Evolutionary conservation across 2,888 invertebrate species (phyloP).

Genomic region (Dryococelus australis): DNA sequence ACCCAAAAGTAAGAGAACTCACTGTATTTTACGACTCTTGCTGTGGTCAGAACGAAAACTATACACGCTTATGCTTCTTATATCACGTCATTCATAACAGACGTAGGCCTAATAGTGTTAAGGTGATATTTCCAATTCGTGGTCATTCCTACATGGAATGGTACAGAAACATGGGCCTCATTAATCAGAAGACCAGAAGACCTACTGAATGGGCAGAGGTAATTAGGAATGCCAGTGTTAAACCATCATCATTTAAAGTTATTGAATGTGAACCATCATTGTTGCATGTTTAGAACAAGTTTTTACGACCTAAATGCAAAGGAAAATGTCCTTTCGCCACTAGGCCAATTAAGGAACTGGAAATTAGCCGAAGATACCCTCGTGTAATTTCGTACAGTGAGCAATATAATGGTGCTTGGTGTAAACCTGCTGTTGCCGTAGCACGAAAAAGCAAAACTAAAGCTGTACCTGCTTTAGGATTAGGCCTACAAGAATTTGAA

Average conservation of each 20-base stretch:
- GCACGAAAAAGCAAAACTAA: too few species aligned
- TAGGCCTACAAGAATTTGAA: too few species aligned
- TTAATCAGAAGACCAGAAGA: background rate
- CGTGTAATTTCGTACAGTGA: too few species aligned
- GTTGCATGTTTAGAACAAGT: background rate
- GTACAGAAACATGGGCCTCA: background rate
- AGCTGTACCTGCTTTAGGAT: too few species aligned
- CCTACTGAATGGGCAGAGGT: background rate
- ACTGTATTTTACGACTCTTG: too few species aligned
- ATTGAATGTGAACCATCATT: background rate
- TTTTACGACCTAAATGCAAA: background rate
- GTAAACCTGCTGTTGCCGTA: too few species aligned
- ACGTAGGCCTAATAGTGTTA: too few species aligned
- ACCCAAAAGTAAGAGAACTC: too few species aligned
- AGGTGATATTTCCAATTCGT: background rate
- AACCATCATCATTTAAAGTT: background rate
- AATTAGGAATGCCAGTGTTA: background rate
- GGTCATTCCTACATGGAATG: background rate
- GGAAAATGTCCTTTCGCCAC: background rate
- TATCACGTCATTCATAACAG: too few species aligned
- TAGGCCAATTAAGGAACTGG: background rate
- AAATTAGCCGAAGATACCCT: background rate
- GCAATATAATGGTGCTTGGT: too few species aligned
- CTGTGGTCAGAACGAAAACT: too few species aligned
- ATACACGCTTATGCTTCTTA: too few species aligned